phyloP scores from a whole-genome alignment of 2,888 invertebrate species.

The Agapetus fuscipes region DNA sequence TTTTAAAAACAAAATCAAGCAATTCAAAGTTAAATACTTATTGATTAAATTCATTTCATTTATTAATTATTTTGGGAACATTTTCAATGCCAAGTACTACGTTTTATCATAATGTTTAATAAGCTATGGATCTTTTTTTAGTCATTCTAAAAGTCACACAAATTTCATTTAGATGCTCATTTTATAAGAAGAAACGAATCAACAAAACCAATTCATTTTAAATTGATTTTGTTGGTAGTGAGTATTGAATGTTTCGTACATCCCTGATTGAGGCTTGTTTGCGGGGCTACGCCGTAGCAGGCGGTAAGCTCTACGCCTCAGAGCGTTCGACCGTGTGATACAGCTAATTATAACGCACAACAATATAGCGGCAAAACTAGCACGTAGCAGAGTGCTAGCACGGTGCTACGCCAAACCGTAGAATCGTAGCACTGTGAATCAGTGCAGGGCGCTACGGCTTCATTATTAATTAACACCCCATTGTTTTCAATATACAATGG shows the following conservation, averaged over 20 bases:
- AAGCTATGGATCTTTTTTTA: too few species aligned
- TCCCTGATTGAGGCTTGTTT: not conserved
- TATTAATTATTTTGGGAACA: too few species aligned
- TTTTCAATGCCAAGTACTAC: too few species aligned
- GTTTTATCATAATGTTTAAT: too few species aligned
- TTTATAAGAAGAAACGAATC: too few species aligned
- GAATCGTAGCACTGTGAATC: not conserved
- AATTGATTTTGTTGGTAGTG: too few species aligned
- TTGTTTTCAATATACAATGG: slow-evolving; percentile 20
- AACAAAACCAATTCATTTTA: too few species aligned
- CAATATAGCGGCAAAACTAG: slow-evolving; percentile 13
- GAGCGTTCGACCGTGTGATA: slow-evolving; percentile 11
- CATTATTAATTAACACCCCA: slow-evolving; percentile 21
- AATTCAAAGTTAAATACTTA: too few species aligned
- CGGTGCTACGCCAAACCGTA: not conserved
- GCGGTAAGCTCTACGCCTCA: slow-evolving; percentile 6
- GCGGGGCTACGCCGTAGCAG: not conserved
- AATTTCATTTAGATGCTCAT: too few species aligned
- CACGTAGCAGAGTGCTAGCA: slow-evolving; percentile 9
- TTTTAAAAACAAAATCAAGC: too few species aligned
- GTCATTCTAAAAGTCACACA: too few species aligned
- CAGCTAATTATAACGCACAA: slow-evolving; percentile 18
- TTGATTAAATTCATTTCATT: too few species aligned
- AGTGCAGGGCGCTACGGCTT: slow-evolving; percentile 8
- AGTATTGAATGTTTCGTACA: not conserved